Base-by-base conservation (phyloP, 2,797 vertebrate species). In the Pempheris klunzingeri region DNA sequence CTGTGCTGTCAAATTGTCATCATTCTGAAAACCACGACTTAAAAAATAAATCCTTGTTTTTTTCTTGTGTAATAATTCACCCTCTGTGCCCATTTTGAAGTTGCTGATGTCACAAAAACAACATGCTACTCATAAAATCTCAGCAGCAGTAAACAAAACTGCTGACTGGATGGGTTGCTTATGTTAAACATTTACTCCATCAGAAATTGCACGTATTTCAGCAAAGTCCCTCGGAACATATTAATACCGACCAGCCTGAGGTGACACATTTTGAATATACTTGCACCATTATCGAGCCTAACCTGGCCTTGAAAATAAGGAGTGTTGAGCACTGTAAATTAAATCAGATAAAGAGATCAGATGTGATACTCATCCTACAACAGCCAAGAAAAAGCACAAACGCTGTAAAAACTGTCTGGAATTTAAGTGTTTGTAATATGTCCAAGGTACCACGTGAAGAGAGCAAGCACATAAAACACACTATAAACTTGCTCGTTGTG, bases 131-230 rank as follows among this genome's bases (percentile, higher is more conserved):
- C 17, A 46, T 49, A 34, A 39, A 65, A 38, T 43, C 32, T 36
- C 8, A 50, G 22, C 65, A 67, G 32, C 38, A 77, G 39, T 47
- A 24, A 60, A 57, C 13, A 15, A 57, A 73, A 41, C 43, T 53
- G 58, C 67, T 78, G 78, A 76, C 41, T 20, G 22, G 24, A 34
- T 39, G 36, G 54, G 64, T 32, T 46, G 3, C 2, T 28, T 12
- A 53, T 38, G 32, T 68, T 67, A 80, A 76, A 71, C 36, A 57
- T 66, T 69, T 44, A 67, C 52, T 46, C n/a, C 9, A 34, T 63
- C 38, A 73, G 9, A 74, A 30, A 53, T 7, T 24, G 7, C 20
- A 14, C 17, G 15, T 1, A 47, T 38, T 65, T 70, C 5, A 30
- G 54, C 22, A 54, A 61, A 75, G 67, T 18, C 2, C 32, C 22